phyloP scores from a whole-genome alignment of 2,888 invertebrate species.

The Sialis fuliginosa region DNA sequence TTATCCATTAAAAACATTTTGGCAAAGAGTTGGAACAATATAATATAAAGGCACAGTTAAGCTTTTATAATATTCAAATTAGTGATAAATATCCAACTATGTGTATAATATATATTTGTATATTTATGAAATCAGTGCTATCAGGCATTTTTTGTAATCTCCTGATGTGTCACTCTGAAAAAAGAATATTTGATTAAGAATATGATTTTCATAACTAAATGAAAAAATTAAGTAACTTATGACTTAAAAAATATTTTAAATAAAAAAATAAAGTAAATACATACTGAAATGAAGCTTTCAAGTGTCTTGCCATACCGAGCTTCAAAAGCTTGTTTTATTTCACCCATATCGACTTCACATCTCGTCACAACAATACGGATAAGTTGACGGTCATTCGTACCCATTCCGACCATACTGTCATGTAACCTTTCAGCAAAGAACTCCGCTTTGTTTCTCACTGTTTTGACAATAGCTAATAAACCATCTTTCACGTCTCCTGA shows the following conservation, averaged over 20 bases:
- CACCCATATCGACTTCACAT: constrained; percentile 68
- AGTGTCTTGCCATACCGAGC: constrained; percentile 56
- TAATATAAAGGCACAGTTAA: too few relatives aligned
- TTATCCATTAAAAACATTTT: too few relatives aligned
- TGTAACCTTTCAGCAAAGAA: constrained; percentile 79
- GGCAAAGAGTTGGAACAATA: too few relatives aligned
- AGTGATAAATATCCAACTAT: too few relatives aligned
- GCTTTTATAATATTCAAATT: too few relatives aligned
- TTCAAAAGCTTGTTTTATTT: constrained; percentile 65
- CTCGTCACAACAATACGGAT: constrained; percentile 74
- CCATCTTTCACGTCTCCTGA: constrained; percentile 69
- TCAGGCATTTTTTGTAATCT: constrained; percentile 68
- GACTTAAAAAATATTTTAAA: constrained; percentile 4
- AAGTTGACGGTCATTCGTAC: constrained; percentile 72
- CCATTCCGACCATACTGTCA: constrained; percentile 77
- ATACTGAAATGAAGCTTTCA: constrained; percentile 63
- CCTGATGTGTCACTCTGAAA: constrained; percentile 70
- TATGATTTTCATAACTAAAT: not conserved
- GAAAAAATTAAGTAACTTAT: constrained; percentile 3
- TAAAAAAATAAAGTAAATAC: constrained; percentile 11
- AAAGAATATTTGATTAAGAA: constrained; percentile 12
- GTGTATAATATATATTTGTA: too few relatives aligned
- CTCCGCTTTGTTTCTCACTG: constrained; percentile 57
- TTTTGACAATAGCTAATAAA: constrained; percentile 62
- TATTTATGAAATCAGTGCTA: constrained; percentile 43